Base-by-base conservation (phyloP, 2,113 vertebrate species). In the Ia io region DNA sequence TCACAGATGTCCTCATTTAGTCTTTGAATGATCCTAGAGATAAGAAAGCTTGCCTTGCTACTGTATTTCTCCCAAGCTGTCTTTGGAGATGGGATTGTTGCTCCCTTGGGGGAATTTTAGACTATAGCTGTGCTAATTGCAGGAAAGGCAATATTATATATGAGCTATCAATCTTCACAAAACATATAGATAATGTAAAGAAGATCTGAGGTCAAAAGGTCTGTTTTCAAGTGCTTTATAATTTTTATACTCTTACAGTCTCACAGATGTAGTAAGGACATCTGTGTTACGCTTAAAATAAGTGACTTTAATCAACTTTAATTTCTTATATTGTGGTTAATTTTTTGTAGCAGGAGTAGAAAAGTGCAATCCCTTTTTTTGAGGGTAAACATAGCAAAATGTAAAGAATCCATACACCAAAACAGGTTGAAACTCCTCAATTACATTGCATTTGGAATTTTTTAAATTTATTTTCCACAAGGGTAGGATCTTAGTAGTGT, bases 1-100 rank as follows among this genome's bases (percentile, higher is more conserved):
- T 95, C 56, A 95, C 82, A 51, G n/a, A 78, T 86, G 88, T 96
- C 86, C 85, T 95, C 47, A 90, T 88, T 94, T 93, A 95, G 47
- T 10, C 80, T 78, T 79, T 77, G 61, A 95, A 93, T 73, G 53
- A 30, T 83, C 37, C 32, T 95, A 76, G 77, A 90, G 88, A 88
- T 94, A 95, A 94, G 49, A 90, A 94, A 94, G 16, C 30, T 49
- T 87, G 23, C 42, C 32, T 82, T 85, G 71, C 47, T 88, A 30
- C 44, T 23, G 22, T 91, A 93, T 95, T 96, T 95, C 51, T 96
- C 61, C 18, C 69, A 93, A 61, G 53, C 9, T 94, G 70, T 85
- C 90, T 94, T 88, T 95, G 51, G 18, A 90, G 10, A 78, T 71
- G 63, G 13, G 28, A 85, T 90, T 92, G 56, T 76, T 59, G 35